Conservation (phyloP, 1,140 invertebrate species). For the Lamellibrachia luymesi region DNA sequence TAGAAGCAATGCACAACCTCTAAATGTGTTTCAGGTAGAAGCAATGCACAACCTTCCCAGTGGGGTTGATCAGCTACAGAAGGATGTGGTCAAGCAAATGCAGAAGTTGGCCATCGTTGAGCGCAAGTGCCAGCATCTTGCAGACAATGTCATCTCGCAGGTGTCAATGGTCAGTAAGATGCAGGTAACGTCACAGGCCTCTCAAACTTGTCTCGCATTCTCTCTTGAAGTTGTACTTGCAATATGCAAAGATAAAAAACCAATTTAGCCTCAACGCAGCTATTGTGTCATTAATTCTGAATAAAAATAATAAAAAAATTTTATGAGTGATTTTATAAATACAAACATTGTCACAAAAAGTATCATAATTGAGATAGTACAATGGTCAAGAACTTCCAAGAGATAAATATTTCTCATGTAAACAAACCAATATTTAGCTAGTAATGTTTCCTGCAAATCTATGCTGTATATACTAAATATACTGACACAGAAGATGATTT, state of each 20-base stretch:
- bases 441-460: no score
- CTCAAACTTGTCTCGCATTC: neutral
- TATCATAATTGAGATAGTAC: no score
- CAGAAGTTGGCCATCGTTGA: neutral
- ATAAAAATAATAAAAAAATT: neutral
- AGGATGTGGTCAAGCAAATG: neutral
- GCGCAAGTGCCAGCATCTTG: neutral
- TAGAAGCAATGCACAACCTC: no score
- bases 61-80: neutral
- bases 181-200: neutral
- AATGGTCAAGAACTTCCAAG: no score
- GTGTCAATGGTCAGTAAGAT: neutral
- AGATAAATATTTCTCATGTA: no score
- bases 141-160: neutral
- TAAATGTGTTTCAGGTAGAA: neutral
- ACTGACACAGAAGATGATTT: no score
- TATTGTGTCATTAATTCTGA: neutral
- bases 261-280: neutral
- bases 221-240: neutral
- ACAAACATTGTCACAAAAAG: no score
- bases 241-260: neutral
- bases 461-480: no score
- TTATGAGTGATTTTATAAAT: neutral
- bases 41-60: neutral
- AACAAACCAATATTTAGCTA: no score